phyloP scores from a whole-genome alignment of 2,888 invertebrate species.

The Caenorhabditis imperialis region DNA sequence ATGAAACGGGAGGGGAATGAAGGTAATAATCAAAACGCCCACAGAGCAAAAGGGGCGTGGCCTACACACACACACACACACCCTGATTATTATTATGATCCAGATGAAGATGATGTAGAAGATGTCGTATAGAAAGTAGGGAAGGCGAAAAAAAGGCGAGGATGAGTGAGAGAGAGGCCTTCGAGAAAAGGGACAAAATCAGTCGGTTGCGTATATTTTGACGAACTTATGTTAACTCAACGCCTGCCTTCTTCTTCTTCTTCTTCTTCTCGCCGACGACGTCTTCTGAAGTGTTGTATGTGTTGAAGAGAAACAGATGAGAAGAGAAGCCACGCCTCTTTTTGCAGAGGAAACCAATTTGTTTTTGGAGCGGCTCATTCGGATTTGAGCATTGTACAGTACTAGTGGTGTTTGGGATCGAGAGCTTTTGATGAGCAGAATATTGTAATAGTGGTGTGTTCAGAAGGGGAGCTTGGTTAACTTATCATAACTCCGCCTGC shows the following conservation, averaged over 20 bases:
- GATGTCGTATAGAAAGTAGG: conserved; percentile 26
- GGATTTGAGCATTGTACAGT: no score
- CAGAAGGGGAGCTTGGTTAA: no score
- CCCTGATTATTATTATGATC: background rate
- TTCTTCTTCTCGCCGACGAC: conserved; percentile 26
- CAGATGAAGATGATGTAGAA: background rate
- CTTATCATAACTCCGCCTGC: no score
- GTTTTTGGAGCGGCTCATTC: no score
- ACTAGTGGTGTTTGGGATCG: no score
- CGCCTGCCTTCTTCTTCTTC: conserved; percentile 31
- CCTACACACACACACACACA: background rate
- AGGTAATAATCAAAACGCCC: conserved; percentile 10
- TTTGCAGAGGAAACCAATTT: no score
- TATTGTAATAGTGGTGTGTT: no score
- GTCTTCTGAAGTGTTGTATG: conserved; percentile 30
- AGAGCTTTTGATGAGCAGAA: no score
- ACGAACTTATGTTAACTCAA: conserved; percentile 59
- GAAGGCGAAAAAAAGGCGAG: conserved; percentile 26
- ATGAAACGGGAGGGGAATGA: no score
- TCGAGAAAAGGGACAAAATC: conserved; percentile 45
- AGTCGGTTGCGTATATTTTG: conserved; percentile 50
- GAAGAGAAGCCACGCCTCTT: no score
- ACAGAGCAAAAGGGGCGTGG: background rate
- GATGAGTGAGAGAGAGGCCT: conserved; percentile 19
- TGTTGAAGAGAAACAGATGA: conserved; percentile 19